Evolutionary conservation across 2,113 vertebrate genomes (phyloP), one percentile per base, ranked within the genome.

Genomic region (Labeo catla): DNA sequence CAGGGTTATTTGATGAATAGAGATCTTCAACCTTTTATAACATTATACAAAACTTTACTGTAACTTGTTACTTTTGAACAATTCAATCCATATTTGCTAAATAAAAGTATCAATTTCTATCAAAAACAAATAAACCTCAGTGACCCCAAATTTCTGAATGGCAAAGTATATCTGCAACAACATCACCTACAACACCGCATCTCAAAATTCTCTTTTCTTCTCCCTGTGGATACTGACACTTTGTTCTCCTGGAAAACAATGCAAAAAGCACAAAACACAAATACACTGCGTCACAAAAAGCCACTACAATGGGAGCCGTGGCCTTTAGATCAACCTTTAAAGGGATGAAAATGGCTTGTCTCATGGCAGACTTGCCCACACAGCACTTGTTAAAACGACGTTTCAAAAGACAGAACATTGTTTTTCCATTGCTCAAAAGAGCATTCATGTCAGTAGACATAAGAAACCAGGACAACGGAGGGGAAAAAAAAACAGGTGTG

Each of bases 311-410:
- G 6, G 83, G 72, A 54, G 45, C 28, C n/a, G 43, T 82, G 83
- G 91, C 89, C 88, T 91, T 90, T 88, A 76, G 76, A 81, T 50
- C 45, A 66, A 70, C 88, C 85, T 89, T 84, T 78, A 84, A 54
- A 85, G 61, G 61, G 28, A 63, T n/a, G 28, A 68, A 78, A 84
- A 10, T 15, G 8, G 13, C 23, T 59, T 68, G n/a, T 83, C 54
- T 73, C 13, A 28, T 50, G 61, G 76, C 57, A 61, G 45, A 70
- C 57, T 78, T 86, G 78, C 66, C 70, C 77, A 79, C 79, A 63
- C 83, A 66, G 85, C 63, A 57, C 61, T 84, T 84, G 83, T 77
- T 70, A 73, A 77, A 85, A 57, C 6, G 0, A 54, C 45, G 47
- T 86, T 79, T 66, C 9, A 73, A 76, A 86, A 76, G 76, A 76